Evolutionary conservation across 2,888 invertebrate species (phyloP).

Genomic region (Eulithis testata): DNA sequence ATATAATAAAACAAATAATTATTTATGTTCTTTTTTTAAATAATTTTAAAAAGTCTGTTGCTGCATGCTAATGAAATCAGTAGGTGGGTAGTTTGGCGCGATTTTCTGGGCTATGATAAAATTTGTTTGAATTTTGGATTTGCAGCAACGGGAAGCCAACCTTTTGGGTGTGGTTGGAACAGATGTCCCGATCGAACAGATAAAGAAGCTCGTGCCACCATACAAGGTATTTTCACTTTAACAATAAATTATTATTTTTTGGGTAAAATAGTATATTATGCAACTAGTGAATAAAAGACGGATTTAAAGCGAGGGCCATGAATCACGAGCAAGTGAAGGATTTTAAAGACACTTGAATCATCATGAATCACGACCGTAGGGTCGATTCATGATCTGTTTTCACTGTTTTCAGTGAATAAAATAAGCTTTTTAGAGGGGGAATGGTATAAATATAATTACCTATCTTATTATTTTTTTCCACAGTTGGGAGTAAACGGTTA

Average conservation of each 20-base stretch:
- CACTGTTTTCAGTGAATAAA: too few species aligned
- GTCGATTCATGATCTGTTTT: too few species aligned
- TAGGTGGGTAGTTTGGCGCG: neutral
- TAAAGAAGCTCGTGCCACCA: slow-evolving; percentile 96
- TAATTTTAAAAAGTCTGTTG: neutral
- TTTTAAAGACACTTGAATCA: too few species aligned
- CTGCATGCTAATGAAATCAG: neutral
- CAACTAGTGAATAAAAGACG: too few species aligned
- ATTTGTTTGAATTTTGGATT: slow-evolving; percentile 5
- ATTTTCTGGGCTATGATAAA: neutral
- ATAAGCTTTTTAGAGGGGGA: too few species aligned
- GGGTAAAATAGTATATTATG: too few species aligned
- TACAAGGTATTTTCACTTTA: slow-evolving; percentile 85
- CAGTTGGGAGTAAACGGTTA: slow-evolving; percentile 98
- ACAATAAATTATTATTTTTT: neutral
- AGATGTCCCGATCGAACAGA: slow-evolving; percentile 97
- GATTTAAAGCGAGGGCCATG: too few species aligned
- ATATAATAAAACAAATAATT: too few species aligned
- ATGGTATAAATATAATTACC: neutral
- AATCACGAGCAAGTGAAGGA: too few species aligned
- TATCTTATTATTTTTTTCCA: slow-evolving; percentile 25
- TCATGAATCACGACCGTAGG: too few species aligned
- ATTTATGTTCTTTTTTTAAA: neutral
- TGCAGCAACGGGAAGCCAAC: slow-evolving; percentile 93
- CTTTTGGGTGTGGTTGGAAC: slow-evolving; percentile 98